Evolutionary conservation across 2,888 invertebrate species (phyloP).

Genomic region (Drosophila ustulata): DNA sequence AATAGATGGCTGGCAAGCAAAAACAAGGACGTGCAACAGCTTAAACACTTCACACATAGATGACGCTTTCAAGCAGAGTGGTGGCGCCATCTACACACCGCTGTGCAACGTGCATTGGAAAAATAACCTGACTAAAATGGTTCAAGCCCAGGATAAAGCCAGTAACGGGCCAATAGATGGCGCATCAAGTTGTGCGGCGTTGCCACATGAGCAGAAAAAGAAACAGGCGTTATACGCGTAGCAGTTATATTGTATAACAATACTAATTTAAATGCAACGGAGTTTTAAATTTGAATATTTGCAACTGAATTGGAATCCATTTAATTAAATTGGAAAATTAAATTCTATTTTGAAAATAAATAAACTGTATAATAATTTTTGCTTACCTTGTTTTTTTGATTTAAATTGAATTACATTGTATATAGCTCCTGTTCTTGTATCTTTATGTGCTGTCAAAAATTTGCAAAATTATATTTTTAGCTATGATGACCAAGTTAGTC

Average conservation of each 20-base stretch:
- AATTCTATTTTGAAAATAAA: no score
- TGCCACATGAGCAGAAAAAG: not conserved
- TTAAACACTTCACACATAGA: not conserved
- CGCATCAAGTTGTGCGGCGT: not conserved
- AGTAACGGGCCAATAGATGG: not conserved
- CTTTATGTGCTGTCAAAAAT: no score
- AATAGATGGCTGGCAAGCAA: not conserved
- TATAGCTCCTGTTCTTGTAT: no score
- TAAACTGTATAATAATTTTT: no score
- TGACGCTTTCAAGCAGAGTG: not conserved
- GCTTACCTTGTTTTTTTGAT: no score
- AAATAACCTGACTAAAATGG: not conserved
- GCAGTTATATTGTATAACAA: conserved; percentile 2
- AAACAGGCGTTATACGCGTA: not conserved
- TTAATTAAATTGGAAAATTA: not conserved
- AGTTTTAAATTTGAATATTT: not conserved
- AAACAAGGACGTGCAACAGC: not conserved
- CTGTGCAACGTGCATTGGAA: not conserved
- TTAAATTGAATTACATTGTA: no score
- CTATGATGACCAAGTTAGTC: no score
- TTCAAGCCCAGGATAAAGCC: not conserved
- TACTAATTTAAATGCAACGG: not conserved
- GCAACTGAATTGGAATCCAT: not conserved
- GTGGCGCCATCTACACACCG: conserved; percentile 3
- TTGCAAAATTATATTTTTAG: no score